Evolutionary conservation across 1,140 invertebrate genomes (phyloP).

Genomic region (Doryteuthis pealeii): DNA sequence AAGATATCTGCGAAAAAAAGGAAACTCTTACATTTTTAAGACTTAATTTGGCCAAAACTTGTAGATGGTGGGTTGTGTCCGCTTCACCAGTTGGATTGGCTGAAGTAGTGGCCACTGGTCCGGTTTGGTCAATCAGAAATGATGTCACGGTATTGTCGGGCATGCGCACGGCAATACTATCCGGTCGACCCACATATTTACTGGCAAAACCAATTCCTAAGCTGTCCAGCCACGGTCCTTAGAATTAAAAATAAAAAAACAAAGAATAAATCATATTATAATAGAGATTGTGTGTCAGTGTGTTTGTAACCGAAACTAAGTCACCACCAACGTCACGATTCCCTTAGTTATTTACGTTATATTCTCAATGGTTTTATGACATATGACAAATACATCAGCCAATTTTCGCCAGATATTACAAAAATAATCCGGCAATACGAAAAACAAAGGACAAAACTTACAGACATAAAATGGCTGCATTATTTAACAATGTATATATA

Average conservation of each 20-base stretch:
- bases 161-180: slow-evolving; percentile 47
- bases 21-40: slow-evolving; percentile 36
- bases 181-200: slow-evolving; percentile 40
- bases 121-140: slow-evolving; percentile 43
- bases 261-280: slow-evolving; percentile 9
- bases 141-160: slow-evolving; percentile 43
- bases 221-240: slow-evolving; percentile 41
- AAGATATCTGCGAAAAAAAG: too few species aligned
- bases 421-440: too few species aligned
- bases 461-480: too few species aligned
- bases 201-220: slow-evolving; percentile 37
- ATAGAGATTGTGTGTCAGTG: too few species aligned
- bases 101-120: slow-evolving; percentile 41
- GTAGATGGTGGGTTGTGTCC: slow-evolving; percentile 46
- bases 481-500: too few species aligned
- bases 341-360: too few species aligned
- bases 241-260: slow-evolving; percentile 8
- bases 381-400: too few species aligned
- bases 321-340: too few species aligned
- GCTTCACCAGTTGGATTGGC: slow-evolving; percentile 49
- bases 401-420: too few species aligned
- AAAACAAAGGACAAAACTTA: too few species aligned
- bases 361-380: too few species aligned
- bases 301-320: too few species aligned
- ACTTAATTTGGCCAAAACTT: slow-evolving; percentile 47